A percentile compares a stretch with the other conserved stretches of the same genome.
phyloP scores from a whole-genome alignment of 2,888 invertebrate genomes.

The Brassicogethes aeneus region DNA sequence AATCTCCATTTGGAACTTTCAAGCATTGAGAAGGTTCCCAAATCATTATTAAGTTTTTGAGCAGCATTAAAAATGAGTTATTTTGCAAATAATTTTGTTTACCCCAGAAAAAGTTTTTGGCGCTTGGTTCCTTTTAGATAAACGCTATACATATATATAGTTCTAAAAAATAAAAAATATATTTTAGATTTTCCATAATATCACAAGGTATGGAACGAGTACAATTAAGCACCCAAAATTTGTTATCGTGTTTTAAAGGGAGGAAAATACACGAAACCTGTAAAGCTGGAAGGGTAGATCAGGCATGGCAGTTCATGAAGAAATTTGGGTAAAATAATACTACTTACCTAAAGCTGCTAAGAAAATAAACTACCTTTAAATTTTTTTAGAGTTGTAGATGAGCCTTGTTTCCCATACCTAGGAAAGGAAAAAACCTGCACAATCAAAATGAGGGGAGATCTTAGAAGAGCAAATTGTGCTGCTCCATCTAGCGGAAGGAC shows the following conservation, averaged over 20 bases:
- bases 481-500: conserved; percentile 45
- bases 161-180: too few relatives aligned
- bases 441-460: conserved; percentile 42
- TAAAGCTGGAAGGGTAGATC: conserved; percentile 79
- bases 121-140: too few relatives aligned
- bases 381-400: conserved; percentile 69
- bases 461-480: conserved; percentile 49
- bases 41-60: too few relatives aligned
- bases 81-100: too few relatives aligned
- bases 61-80: too few relatives aligned
- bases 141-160: too few relatives aligned
- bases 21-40: too few relatives aligned
- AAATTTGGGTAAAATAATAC: conserved; percentile 55
- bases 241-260: conserved; percentile 73
- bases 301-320: conserved; percentile 84
- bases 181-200: conserved; percentile 67
- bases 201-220: conserved; percentile 69
- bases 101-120: too few relatives aligned
- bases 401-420: conserved; percentile 76
- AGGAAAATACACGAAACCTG: conserved; percentile 59
- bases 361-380: too few relatives aligned
- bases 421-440: conserved; percentile 56
- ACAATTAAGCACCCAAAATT: conserved; percentile 71
- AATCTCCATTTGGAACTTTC: too few relatives aligned
- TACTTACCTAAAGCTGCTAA: conserved; percentile 1